phyloP scores from a whole-genome alignment of 2,888 invertebrate genomes.

The Ceraclea dissimilis region DNA sequence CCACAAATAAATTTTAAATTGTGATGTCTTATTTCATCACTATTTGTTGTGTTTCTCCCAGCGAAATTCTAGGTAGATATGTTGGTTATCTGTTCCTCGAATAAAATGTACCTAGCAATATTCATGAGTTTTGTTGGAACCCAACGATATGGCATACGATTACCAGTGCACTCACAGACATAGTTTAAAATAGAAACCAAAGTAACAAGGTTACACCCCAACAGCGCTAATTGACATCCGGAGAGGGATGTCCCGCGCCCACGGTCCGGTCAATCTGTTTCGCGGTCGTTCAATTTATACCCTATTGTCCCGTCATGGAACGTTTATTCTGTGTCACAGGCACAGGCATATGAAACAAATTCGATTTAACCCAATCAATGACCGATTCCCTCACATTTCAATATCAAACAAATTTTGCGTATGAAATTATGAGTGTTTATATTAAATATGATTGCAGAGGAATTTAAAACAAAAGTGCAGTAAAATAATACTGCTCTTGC shows the following conservation, averaged over 20 bases:
- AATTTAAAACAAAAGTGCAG: no score
- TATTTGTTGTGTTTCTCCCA: no score
- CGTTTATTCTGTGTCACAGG: neutral
- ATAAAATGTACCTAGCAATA: neutral
- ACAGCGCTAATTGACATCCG: slow-evolving; percentile 12
- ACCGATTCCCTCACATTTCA: neutral
- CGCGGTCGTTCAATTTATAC: slow-evolving; percentile 12
- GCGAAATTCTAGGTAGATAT: no score
- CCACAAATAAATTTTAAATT: no score
- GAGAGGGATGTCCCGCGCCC: slow-evolving; percentile 7
- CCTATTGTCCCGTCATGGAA: slow-evolving; percentile 9
- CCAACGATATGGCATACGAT: no score
- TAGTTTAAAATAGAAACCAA: neutral
- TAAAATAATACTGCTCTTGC: no score
- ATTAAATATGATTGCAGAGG: neutral
- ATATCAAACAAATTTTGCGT: neutral
- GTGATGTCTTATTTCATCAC: no score
- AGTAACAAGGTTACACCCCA: slow-evolving; percentile 3
- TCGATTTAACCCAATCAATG: slow-evolving; percentile 12
- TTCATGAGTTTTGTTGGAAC: no score
- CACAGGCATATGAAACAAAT: slow-evolving; percentile 11
- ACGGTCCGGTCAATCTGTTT: slow-evolving; percentile 1
- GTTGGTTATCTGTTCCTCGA: no score
- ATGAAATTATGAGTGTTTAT: neutral
- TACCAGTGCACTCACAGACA: no score